Evolutionary conservation across 2,113 vertebrate genomes (phyloP).

Genomic region (Eira barbara): DNA sequence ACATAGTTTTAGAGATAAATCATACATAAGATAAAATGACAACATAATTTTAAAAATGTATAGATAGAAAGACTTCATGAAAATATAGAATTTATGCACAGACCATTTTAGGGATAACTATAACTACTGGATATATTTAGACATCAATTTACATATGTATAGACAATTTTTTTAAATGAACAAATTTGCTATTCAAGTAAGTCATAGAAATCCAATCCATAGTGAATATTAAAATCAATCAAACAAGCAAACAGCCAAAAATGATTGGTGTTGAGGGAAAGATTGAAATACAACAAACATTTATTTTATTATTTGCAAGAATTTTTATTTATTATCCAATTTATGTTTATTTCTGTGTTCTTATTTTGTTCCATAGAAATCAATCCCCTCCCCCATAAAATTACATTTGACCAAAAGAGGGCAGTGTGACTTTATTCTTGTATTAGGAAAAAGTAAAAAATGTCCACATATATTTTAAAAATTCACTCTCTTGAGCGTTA

Average conservation of each 20-base stretch:
- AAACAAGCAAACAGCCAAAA: not conserved
- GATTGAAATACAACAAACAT: rapidly evolving
- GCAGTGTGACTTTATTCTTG: not conserved
- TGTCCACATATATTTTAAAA: not conserved
- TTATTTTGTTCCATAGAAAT: not conserved
- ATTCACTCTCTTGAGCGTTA: not conserved
- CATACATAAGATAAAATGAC: not conserved
- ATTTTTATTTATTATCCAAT: not conserved
- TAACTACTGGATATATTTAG: not conserved
- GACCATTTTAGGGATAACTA: not conserved
- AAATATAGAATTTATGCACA: not conserved
- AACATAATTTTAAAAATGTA: not conserved
- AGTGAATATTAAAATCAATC: not conserved
- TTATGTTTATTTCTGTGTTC: not conserved
- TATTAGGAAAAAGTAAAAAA: not conserved
- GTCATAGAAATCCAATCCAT: not conserved
- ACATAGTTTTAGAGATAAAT: not conserved
- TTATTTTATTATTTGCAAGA: not conserved
- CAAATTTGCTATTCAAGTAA: not conserved
- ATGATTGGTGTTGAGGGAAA: not conserved
- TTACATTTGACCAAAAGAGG: not conserved
- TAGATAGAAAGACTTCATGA: not conserved
- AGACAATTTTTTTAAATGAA: not conserved
- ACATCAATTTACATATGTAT: not conserved
- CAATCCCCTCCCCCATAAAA: not conserved